Conservation (phyloP, 2,888 invertebrate species). For the Trileptium ribeirensis region DNA sequence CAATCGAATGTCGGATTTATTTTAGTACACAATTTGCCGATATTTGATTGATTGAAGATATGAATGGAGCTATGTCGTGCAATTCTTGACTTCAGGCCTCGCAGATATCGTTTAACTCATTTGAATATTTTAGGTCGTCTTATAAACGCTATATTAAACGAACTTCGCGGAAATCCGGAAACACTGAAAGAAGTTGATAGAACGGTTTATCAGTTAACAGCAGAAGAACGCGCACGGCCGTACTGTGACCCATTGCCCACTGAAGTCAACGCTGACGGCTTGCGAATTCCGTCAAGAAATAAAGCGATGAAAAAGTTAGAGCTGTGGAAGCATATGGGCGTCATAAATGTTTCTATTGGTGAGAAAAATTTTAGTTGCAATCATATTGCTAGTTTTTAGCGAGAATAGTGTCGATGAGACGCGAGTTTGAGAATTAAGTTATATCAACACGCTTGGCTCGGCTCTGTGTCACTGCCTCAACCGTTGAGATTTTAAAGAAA, state of each 20-base stretch:
- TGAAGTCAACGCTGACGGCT: not conserved
- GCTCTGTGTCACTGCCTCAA: too few relatives aligned
- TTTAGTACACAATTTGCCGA: too few relatives aligned
- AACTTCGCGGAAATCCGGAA: not conserved
- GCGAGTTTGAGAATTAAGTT: too few relatives aligned
- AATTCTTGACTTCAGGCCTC: too few relatives aligned
- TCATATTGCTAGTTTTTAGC: too few relatives aligned
- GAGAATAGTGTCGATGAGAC: too few relatives aligned
- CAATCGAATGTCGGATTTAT: too few relatives aligned
- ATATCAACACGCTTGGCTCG: too few relatives aligned
- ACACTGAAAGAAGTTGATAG: not conserved
- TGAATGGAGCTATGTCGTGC: too few relatives aligned
- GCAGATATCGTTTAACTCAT: too few relatives aligned
- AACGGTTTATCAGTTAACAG: not conserved
- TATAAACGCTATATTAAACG: not conserved
- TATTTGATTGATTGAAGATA: too few relatives aligned
- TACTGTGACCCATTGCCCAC: not conserved
- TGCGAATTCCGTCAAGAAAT: not conserved
- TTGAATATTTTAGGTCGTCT: not conserved
- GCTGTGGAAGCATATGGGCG: not conserved
- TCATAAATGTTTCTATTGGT: conserved; percentile 9
- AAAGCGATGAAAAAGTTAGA: not conserved
- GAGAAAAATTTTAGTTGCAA: not conserved
- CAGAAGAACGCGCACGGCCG: not conserved
- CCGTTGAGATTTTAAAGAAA: too few relatives aligned